Base-by-base conservation (phyloP, 2,888 invertebrate species). In the Dasypogon diadema region DNA sequence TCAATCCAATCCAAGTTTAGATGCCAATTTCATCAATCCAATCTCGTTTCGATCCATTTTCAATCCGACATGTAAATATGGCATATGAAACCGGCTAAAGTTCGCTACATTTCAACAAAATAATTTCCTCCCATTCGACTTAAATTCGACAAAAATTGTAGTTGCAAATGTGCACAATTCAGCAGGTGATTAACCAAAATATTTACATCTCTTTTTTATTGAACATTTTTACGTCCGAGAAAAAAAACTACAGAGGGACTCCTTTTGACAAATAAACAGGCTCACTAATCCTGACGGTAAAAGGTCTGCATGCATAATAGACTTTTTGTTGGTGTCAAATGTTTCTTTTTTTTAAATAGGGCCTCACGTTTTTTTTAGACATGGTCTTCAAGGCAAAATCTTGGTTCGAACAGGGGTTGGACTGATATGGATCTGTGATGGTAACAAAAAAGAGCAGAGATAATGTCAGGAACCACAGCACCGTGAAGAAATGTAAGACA, bases 101-200 rank as follows among this genome's bases (percentile, higher is more conserved):
- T n/a, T n/a, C n/a, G n/a, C n/a, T n/a, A n/a, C n/a, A n/a, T n/a
- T n/a, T n/a, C n/a, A n/a, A n/a, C n/a, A n/a, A n/a, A n/a, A n/a
- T n/a, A n/a, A n/a, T n/a, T n/a, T n/a, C n/a, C n/a, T n/a, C n/a
- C n/a, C n/a, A n/a, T n/a, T n/a, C n/a, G n/a, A n/a, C n/a, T n/a
- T n/a, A n/a, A n/a, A n/a, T n/a, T n/a, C n/a, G n/a, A n/a, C n/a
- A n/a, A n/a, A n/a, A n/a, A n/a, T n/a, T n/a, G n/a, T n/a, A n/a
- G n/a, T 42, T 42, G 18, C 4, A 37, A 37, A 37, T 60, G 18
- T 1, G 60, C 34, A 16, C 16, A 58, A n/a, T 21, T 26, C 46
- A 70, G 65, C 76, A 76, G 76, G 74, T 76, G 63, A 76, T 65
- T 74, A 74, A 73, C 65, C 76, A 76, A 55, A 76, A 76, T 76